A percentile compares a stretch with the other conserved stretches of the same genome.
Evolutionary conservation across 1,140 invertebrate genomes (phyloP).

Genomic region (Pantala flavescens): DNA sequence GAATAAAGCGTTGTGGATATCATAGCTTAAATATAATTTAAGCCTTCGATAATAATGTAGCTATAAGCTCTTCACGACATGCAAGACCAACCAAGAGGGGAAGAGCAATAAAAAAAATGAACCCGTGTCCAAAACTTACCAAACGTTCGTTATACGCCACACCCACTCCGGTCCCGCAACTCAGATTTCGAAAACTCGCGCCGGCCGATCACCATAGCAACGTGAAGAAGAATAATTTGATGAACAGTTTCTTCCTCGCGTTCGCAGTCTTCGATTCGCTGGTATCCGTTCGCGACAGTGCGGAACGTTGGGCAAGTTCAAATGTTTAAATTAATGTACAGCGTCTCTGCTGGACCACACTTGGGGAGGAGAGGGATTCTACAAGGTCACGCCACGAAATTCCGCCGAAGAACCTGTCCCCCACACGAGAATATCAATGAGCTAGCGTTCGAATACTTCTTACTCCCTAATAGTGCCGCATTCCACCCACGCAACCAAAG

Average conservation of each 20-base stretch:
- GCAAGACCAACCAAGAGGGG: no score
- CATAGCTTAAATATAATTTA: no score
- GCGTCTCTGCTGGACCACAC: background rate
- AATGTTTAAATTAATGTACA: constrained; percentile 1
- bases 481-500: no score
- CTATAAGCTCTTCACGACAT: no score
- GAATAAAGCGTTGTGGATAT: no score
- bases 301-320: background rate
- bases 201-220: background rate
- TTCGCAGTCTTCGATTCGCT: no score
- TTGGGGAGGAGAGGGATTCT: background rate
- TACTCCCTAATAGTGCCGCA: no score
- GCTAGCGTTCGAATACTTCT: background rate
- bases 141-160: background rate
- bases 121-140: background rate
- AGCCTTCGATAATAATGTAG: no score
- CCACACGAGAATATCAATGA: background rate
- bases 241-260: no score
- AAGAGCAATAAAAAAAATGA: no score
- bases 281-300: background rate
- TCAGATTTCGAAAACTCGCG: background rate
- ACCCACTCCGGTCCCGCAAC: background rate
- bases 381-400: constrained; percentile 3
- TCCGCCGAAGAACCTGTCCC: background rate
- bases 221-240: background rate